phyloP scores from a whole-genome alignment of 2,797 vertebrate species.

The Hephaestus fuliginosus region DNA sequence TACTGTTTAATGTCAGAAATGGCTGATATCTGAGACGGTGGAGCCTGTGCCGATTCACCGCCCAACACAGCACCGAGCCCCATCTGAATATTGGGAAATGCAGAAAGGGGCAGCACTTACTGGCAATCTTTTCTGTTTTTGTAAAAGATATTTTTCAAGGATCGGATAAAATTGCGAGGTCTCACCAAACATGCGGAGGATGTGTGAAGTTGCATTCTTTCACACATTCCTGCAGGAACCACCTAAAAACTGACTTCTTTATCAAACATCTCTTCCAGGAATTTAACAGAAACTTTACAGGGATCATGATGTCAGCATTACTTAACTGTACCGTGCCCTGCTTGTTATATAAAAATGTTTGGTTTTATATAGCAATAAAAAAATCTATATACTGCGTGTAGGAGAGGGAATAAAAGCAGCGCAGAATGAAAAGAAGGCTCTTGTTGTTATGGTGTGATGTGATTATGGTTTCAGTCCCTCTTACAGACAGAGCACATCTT shows the following conservation, averaged over 20 bases:
- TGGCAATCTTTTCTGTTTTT: not conserved
- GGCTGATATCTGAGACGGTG: not conserved
- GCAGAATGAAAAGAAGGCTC: not conserved
- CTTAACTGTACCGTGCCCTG: not conserved
- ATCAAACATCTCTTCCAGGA: not conserved
- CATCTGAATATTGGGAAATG: not conserved
- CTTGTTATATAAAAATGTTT: conserved; percentile 10
- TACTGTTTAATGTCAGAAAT: not conserved
- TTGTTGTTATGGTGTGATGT: conserved; percentile 3
- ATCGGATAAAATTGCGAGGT: not conserved
- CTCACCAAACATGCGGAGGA: not conserved
- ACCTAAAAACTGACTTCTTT: not conserved
- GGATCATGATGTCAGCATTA: not conserved
- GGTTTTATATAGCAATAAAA: not conserved
- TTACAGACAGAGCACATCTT: conserved; percentile 5
- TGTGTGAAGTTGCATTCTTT: too few species aligned
- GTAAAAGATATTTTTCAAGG: not conserved
- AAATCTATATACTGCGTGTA: not conserved
- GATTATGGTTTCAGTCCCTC: conserved; percentile 14
- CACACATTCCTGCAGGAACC: not conserved
- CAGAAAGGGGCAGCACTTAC: not conserved
- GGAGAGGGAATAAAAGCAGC: conserved; percentile 15
- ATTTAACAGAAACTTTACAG: not conserved
- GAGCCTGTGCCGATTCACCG: not conserved
- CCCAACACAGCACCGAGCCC: not conserved